These are phyloP conservation scores for Brachionus paranguensis DNA, from an alignment of 1,140 invertebrate genomes.

Conservation along the genomic window DNA sequence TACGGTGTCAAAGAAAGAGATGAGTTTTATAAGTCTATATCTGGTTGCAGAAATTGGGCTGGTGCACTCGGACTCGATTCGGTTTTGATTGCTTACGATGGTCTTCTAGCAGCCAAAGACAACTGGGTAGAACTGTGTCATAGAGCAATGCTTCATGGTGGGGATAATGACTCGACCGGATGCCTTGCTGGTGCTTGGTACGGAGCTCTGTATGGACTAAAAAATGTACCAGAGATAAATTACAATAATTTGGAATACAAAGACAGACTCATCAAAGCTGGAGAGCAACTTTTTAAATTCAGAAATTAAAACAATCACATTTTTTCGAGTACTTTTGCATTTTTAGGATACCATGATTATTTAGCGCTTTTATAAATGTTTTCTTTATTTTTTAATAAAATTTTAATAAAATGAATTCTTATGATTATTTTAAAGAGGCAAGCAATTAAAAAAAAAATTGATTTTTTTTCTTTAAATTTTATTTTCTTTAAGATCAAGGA, in stretches of 20 bases:
- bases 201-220: constrained; percentile 50
- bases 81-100: constrained; percentile 53
- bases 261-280: not conserved
- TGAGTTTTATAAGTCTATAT: constrained; percentile 47
- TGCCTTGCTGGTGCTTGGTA: constrained; percentile 52
- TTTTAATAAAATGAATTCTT: not conserved
- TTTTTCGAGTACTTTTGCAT: not conserved
- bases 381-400: not conserved
- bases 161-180: constrained; percentile 53
- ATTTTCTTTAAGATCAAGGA: not conserved
- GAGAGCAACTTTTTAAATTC: not conserved
- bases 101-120: constrained; percentile 45
- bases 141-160: constrained; percentile 50
- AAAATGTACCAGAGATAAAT: constrained; percentile 46
- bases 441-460: not conserved
- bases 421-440: not conserved
- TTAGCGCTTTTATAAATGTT: not conserved
- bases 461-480: not conserved
- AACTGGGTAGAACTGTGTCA: constrained; percentile 49
- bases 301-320: not conserved
- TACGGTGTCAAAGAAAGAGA: constrained; percentile 49
- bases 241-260: constrained; percentile 43
- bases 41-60: constrained; percentile 47
- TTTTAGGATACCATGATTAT: not conserved
- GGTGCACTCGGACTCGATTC: constrained; percentile 53